phyloP scores from a whole-genome alignment of 1,140 invertebrate species.

The Formica selysi region DNA sequence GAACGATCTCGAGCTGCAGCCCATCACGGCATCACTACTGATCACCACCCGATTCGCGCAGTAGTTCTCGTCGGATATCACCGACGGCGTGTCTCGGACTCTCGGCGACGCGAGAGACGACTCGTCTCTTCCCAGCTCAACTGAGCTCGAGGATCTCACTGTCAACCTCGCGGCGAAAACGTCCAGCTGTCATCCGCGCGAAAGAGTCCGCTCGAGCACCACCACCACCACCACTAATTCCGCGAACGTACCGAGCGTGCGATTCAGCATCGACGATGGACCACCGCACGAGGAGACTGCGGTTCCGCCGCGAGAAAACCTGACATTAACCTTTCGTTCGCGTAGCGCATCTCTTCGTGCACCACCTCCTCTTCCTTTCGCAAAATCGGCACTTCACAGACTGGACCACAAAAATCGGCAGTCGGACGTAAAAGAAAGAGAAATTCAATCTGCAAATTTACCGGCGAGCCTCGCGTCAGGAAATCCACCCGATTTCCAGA shows the following conservation, averaged over 20 bases:
- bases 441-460: constrained; percentile 19
- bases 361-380: constrained; percentile 3
- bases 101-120: constrained; percentile 59
- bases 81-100: constrained; percentile 61
- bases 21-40: constrained; percentile 85
- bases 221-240: not conserved
- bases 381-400: not conserved
- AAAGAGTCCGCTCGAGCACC: constrained; percentile 54
- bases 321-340: constrained; percentile 51
- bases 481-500: not conserved
- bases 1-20: constrained; percentile 83
- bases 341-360: constrained; percentile 53
- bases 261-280: constrained; percentile 63
- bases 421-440: not conserved
- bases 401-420: constrained; percentile 7
- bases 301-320: constrained; percentile 52
- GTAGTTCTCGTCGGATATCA: constrained; percentile 65
- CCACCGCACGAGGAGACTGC: constrained; percentile 30
- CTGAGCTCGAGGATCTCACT: constrained; percentile 57
- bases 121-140: constrained; percentile 68
- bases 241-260: constrained; percentile 38
- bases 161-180: constrained; percentile 64
- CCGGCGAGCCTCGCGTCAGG: not conserved
- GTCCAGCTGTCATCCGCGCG: constrained; percentile 67
- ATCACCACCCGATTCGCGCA: constrained; percentile 73